Base-by-base conservation (phyloP, 2,113 vertebrate species). In the Dermatemys mawii region DNA sequence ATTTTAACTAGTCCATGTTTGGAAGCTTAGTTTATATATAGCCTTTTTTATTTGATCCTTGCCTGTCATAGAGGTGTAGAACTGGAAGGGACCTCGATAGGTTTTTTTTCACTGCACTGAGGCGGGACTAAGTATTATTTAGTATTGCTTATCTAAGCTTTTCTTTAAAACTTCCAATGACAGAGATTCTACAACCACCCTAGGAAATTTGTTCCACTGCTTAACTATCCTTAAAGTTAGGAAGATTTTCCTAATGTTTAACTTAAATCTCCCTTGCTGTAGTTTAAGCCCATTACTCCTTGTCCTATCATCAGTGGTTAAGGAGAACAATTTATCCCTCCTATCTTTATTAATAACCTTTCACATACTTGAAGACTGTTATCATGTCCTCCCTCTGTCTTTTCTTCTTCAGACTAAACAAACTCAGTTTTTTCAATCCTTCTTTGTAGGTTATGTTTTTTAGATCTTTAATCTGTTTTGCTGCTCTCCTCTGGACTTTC, bases 1-100 rank as follows among this genome's bases (percentile, higher is more conserved):
- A 1, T 2, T 24, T 44, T 7, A 1, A 50, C 49, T 4, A 0
- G 3, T 3, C 19, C 26, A 8, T 17, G 13, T 46, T 60, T 7
- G 48, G 83, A 17, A 4, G 44, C 76, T 48, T 3, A 5, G 49
- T n/a, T 38, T 1, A 8, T 14, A 38, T 8, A 38, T 17, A 35
- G 8, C 35, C 26, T 27, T 19, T 29, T 51, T 22, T 11, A 46
- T 21, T 53, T 63, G 63, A 22, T 5, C 46, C 88, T 60, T 73
- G 24, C 73, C 26, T 70, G 22, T 38, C 63, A 38, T 17, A 38
- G 19, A 38, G n/a, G 21, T 11, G 9, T 22, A 38, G 19, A 8
- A 70, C 63, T 70, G 9, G 63, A 38, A 70, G n/a, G 63, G n/a
- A 70, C 63, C 63, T 70, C n/a, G 2, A 38, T 70, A 70, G 63